Base-by-base conservation (phyloP, 2,797 vertebrate genomes). In the Spinus pinus region DNA sequence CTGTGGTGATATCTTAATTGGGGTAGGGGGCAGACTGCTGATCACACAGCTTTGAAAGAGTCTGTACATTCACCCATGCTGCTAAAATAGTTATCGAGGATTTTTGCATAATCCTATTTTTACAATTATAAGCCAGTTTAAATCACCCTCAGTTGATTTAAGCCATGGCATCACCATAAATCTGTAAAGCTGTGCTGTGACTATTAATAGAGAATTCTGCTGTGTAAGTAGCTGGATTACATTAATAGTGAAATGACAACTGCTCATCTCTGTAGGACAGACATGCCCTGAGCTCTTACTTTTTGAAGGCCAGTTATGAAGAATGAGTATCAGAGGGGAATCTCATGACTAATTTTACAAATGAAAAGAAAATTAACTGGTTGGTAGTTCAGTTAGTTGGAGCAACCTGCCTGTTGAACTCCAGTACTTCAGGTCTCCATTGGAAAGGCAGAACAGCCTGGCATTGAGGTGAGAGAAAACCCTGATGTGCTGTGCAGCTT, bases 41-140 rank as follows among this genome's bases (percentile, higher is more conserved):
- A 15, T 85, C 18, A 37, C 17, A 11, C 24, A 90, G 67, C 49
- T 94, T 50, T 83, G 41, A 42, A 74, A 37, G 27, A 67, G 22
- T 61, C 53, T 81, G n/a, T 61, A 14, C 69, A 7, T 54, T 42
- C 22, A 72, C 8, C 30, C 30, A 4, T 41, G 54, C 64, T 74
- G 86, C 70, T 75, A 27, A 92, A 93, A 75, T 23, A 70, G 49
- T 62, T 67, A 69, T 21, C 1, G 4, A 87, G 67, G 71, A 65
- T 78, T 93, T 79, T 85, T 75, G 66, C 35, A 51, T 69, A 78
- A 92, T 67, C 31, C 10, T 8, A 28, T 78, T 89, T 93, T 88
- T 53, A 72, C 44, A 69, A 30, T 51, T 71, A 39, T 50, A 82
- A 89, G 7, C 19, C 81, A 81, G 24, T 61, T 96, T 67, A 81